Evolutionary conservation across 2,888 invertebrate genomes (phyloP).

Genomic region (Parapristionchus giblindavisi): DNA sequence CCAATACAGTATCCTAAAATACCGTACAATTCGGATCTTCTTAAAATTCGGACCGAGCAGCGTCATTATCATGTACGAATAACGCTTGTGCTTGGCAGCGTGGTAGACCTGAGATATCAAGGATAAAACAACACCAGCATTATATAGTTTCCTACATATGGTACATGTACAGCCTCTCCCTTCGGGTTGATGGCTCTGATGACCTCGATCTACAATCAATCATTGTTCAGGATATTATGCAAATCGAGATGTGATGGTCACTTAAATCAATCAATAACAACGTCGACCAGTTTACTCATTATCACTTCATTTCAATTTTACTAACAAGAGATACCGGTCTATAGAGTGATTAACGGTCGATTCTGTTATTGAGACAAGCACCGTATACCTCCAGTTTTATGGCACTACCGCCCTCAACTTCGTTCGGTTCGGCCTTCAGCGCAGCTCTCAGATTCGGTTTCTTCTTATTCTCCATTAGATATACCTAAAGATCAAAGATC

Average conservation of each 20-base stretch:
- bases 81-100: conserved; percentile 53
- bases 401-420: conserved; percentile 61
- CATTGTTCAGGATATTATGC: too few species aligned
- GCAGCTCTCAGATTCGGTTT: conserved; percentile 47
- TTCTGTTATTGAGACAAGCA: too few species aligned
- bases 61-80: conserved; percentile 62
- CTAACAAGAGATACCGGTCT: too few species aligned
- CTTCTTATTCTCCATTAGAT: conserved; percentile 37
- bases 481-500: too few species aligned
- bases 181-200: conserved; percentile 49
- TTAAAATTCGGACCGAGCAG: conserved; percentile 60
- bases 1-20: not conserved
- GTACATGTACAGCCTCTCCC: conserved; percentile 56
- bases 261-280: too few species aligned
- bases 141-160: conserved; percentile 34
- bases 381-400: conserved; percentile 57
- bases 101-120: conserved; percentile 40
- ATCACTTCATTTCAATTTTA: too few species aligned
- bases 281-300: too few species aligned
- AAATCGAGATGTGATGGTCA: too few species aligned
- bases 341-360: too few species aligned
- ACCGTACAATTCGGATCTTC: conserved; percentile 42
- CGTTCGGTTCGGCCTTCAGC: conserved; percentile 62
- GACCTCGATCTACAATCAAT: conserved; percentile 45
- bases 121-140: too few species aligned